Evolutionary conservation across 2,113 vertebrate genomes (phyloP), one percentile per base, ranked within the genome.

Genomic region (Solea solea): DNA sequence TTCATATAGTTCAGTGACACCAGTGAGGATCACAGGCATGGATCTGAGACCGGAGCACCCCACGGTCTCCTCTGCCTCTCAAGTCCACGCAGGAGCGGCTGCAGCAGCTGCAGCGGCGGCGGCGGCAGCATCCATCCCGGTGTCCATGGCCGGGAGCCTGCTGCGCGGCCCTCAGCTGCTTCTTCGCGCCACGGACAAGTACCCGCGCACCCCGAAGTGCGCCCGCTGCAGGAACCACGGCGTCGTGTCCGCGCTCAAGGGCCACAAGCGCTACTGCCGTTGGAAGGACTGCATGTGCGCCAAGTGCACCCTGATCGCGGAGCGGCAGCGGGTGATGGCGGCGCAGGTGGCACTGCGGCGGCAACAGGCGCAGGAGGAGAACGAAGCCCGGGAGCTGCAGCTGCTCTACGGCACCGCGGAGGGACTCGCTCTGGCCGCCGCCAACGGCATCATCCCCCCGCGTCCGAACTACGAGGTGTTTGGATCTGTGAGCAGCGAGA

Each of bases 231-330:
- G 97, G 74, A 99, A 99, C 89, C 97, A 98, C 90, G 97, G 97
- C 1, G 97, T 99, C 59, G 97, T 99, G 69, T 98, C 97, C 0
- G 97, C 97, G 9, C 95, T 99, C 39, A 99, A 98, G 90, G 97
- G 97, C 91, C 97, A 99, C 94, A 99, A 99, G 84, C 96, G 97
- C 82, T 99, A 98, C 93, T 99, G 97, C 88, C 96, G 97, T 84
- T 99, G 97, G 97, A 98, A 98, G 91, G 97, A 99, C 94, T 99
- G 97, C 87, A 95, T 98, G 94, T 99, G 97, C 92, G 97, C 97
- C 91, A 99, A 99, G 93, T 99, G 97, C 94, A 98, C 97, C 2
- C 88, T 99, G 62, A 98, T 99, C 83, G 97, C 97, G 1, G 97
- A 99, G 95, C 90, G 97, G 63, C 97, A 99, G 94, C 95, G 97